Evolutionary conservation across 1,140 invertebrate genomes (phyloP), one percentile per base, ranked within the genome.

Genomic region (Nymphalis io): DNA sequence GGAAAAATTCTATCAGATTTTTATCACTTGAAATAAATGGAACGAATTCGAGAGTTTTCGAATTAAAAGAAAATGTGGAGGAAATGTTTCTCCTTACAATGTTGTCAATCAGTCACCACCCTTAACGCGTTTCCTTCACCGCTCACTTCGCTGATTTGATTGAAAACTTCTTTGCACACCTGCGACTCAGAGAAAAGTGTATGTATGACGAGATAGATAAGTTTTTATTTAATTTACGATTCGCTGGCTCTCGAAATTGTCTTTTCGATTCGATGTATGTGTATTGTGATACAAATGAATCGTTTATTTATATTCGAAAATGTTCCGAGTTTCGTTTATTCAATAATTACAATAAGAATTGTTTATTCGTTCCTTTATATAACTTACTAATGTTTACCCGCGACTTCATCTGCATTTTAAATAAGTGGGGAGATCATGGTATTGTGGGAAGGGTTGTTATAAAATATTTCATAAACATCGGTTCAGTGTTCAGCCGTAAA

Each of bases 21-120:
- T 71, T 58, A 57, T 71, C 69, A 66, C 58, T 63, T 57, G 46
- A 71, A 66, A 71, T 75, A 78, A 81, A 79, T 77, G 75, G 67
- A 61, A 74, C 38, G 70, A 76, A 75, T 78, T 80, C 65, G 63
- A 72, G 76, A 84, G 75, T 82, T 81, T 76, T 76, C 64, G 68
- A 73, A 79, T 79, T 72, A 66, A 65, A 70, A 72, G 70, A 76
- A 73, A 82, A 81, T 55, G 42, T 42, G 66, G 18, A 61, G 65
- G 61, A 64, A 76, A 81, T 81, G 78, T 84, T 83, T 78, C 76
- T 70, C 60, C 78, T 80, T 81, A 87, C 84, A 86, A 83, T 85
- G 84, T 85, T 87, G 82, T 89, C 87, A 89, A 88, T 87, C 87
- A 89, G 85, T 84, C 85, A 83, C 71, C 73, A 78, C 74, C 77